Base-by-base conservation (phyloP, 2,888 invertebrate genomes). In the Macrophya annulata region DNA sequence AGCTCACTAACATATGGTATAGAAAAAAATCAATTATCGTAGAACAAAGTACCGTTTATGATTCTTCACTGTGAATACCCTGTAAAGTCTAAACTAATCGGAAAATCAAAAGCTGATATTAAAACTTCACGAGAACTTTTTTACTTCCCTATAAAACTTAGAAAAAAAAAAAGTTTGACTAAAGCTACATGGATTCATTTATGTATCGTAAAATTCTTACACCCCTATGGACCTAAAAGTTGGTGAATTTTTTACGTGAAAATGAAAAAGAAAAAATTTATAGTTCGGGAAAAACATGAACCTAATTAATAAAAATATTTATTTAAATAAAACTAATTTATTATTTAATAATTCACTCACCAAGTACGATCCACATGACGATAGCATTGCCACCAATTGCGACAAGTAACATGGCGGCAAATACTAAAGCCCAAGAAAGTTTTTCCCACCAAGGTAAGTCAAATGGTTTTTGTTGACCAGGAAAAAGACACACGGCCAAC, bases 351-450 rank as follows among this genome's bases (percentile, higher is more conserved):
- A 82, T 86, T 86, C 79, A 92, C 95, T 95, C 93, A 97, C 97
- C 97, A 89, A 96, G 95, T 12, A 99, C 98, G 89, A 99, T 98
- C 99, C 98, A 99, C 89, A 98, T 97, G 81, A 99, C 98, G 87
- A 98, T 97, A 68, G 96, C 95, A 91, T 99, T 99, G 37, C 99
- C 99, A 0, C 97, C 96, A 72, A 97, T 96, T 0, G 98, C 97
- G 4, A 97, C 95, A 10, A 96, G 94, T 68, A 98, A 94, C 96
- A 98, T 98, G 40, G 96, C 94, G 0, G 96, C 95, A 90, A 97
- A 98, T 21, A 97, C 94, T 15, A 96, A 94, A 72, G 96, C 96
- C 97, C 98, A 98, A 74, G 96, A 95, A 84, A 97, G 94, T 90
- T 96, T 94, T 94, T 96, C 88, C 96, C 96, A 94, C 92, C 93